These are phyloP conservation scores for Apocrypta bakeri DNA, from an alignment of 1,140 invertebrate genomes.

Conservation along the genomic window DNA sequence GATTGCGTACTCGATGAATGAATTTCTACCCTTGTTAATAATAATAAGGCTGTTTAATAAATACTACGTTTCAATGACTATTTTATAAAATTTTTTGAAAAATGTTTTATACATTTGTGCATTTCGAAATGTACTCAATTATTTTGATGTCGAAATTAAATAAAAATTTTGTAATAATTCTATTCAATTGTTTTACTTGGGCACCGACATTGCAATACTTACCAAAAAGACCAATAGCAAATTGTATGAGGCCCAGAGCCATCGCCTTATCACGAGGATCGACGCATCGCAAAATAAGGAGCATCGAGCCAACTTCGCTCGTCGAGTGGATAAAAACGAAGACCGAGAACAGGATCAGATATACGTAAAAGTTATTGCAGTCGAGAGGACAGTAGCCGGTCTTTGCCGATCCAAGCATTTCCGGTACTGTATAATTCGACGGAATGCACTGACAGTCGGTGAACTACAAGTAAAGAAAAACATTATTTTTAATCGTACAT, in stretches of 20 bases:
- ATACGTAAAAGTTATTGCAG: constrained; percentile 87
- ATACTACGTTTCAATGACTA: too few relatives aligned
- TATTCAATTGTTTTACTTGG: too few relatives aligned
- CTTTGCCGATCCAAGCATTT: constrained; percentile 69
- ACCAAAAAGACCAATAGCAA: constrained; percentile 94
- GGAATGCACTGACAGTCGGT: constrained; percentile 84
- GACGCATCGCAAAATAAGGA: constrained; percentile 92
- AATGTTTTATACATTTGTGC: too few relatives aligned
- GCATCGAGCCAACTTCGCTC: constrained; percentile 92
- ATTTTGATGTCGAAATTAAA: too few relatives aligned
- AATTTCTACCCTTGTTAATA: too few relatives aligned
- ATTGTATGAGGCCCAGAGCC: constrained; percentile 94
- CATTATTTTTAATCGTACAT: too few relatives aligned
- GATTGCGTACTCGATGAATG: too few relatives aligned
- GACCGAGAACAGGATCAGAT: constrained; percentile 89
- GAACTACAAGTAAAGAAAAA: constrained; percentile 75
- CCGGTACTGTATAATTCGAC: constrained; percentile 63
- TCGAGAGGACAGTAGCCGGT: constrained; percentile 86
- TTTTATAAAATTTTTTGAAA: too few relatives aligned
- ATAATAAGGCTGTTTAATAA: too few relatives aligned
- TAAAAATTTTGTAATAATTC: too few relatives aligned
- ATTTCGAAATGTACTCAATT: too few relatives aligned
- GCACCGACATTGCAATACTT: constrained; percentile 58
- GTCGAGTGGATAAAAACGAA: constrained; percentile 94
- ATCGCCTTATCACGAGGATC: constrained; percentile 94